These are phyloP conservation scores for Archilochus colubris DNA, from an alignment of 2,113 vertebrate genomes.

Conservation along the genomic window DNA sequence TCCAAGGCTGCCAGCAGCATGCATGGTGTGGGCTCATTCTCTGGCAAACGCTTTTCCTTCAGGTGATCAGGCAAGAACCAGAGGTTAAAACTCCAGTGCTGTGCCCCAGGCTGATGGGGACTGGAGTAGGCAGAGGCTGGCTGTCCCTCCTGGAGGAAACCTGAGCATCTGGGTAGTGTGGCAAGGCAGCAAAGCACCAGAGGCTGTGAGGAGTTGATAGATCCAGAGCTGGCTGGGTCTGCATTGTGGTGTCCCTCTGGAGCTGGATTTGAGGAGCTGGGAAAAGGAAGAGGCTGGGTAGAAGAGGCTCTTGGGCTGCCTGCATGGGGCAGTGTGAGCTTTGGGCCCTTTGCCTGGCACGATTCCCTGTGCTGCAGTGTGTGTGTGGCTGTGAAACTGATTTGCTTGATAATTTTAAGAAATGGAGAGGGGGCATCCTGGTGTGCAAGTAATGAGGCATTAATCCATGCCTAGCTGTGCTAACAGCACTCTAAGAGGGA, in stretches of 20 bases:
- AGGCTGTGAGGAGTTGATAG: not conserved
- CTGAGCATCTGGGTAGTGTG: not conserved
- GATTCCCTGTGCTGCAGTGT: fast-evolving
- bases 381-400: not conserved
- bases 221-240: not conserved
- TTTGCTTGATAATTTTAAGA: slow-evolving; percentile 48
- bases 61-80: not conserved
- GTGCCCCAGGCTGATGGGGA: not conserved
- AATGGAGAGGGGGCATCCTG: not conserved
- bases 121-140: not conserved
- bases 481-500: slow-evolving; percentile 40
- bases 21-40: not conserved
- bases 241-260: not conserved
- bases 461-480: slow-evolving; percentile 45
- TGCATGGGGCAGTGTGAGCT: fast-evolving
- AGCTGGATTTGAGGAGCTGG: not conserved
- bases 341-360: fast-evolving
- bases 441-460: slow-evolving; percentile 45
- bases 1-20: not conserved
- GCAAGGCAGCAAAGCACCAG: not conserved
- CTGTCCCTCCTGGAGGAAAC: not conserved
- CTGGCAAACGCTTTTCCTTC: not conserved
- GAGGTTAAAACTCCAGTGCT: not conserved
- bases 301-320: not conserved
- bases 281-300: not conserved